These are phyloP conservation scores for Salticus scenicus DNA, from an alignment of 2,888 invertebrate species.

Conservation along the genomic window DNA sequence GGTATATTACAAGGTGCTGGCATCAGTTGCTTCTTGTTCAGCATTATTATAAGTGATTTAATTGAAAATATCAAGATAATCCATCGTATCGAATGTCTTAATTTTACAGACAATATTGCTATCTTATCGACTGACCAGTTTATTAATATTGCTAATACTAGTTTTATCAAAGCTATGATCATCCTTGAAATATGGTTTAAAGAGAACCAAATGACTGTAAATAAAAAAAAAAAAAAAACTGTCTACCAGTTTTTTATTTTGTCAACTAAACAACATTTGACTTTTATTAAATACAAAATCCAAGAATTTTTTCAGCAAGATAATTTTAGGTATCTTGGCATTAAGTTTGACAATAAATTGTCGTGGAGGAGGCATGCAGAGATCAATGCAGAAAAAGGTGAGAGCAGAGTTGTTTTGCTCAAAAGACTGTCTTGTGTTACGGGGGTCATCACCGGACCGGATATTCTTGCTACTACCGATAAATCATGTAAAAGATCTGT, in stretches of 20 bases:
- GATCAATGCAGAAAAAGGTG: conserved; percentile 9
- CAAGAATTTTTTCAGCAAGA: no score
- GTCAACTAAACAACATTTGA: neutral
- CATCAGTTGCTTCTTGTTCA: conserved; percentile 12
- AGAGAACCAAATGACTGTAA: neutral
- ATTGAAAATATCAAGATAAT: neutral
- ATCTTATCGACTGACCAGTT: neutral
- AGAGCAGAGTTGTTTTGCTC: neutral
- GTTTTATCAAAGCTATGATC: neutral
- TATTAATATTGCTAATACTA: no score
- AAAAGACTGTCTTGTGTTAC: no score
- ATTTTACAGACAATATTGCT: neutral
- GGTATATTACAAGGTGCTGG: neutral
- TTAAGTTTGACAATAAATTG: no score
- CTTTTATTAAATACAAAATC: no score
- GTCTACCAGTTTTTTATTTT: neutral
- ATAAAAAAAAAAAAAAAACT: no score
- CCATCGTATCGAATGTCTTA: neutral
- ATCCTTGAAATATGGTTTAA: no score
- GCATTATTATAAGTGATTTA: conserved; percentile 8
- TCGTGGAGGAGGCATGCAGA: no score
- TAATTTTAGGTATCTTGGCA: no score
- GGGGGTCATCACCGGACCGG: no score
- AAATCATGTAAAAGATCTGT: no score
- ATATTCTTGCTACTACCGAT: no score